A percentile compares a stretch with the other conserved stretches of the same genome.
Evolutionary conservation across 2,113 vertebrate species (phyloP).

Genomic region (Stictonetta naevosa): DNA sequence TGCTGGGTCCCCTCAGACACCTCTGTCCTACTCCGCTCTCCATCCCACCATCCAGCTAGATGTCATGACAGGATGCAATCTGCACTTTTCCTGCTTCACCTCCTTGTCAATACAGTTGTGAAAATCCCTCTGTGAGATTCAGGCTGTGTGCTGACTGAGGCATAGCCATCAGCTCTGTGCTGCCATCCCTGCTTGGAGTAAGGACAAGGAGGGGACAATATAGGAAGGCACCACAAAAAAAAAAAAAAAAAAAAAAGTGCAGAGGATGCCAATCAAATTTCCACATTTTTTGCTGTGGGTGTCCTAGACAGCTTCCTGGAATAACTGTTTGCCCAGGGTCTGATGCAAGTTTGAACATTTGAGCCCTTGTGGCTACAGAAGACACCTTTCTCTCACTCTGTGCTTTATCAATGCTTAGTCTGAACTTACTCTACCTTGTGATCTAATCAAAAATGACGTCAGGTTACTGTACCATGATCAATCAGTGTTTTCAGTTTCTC

Average conservation of each 20-base stretch:
- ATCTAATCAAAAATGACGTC: background rate
- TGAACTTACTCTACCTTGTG: background rate
- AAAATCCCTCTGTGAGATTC: background rate
- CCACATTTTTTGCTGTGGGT: background rate
- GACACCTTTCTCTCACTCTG: background rate
- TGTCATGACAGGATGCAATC: background rate
- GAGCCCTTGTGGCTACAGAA: background rate
- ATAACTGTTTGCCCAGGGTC: background rate
- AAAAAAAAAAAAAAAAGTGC: background rate
- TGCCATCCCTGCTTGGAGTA: background rate
- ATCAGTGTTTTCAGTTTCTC: background rate
- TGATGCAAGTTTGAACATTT: background rate
- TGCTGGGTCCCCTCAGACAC: background rate
- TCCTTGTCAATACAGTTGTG: background rate
- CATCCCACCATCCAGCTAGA: background rate
- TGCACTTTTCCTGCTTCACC: background rate
- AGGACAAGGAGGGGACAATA: background rate
- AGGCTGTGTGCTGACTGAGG: background rate
- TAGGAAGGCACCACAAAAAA: background rate
- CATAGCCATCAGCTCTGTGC: background rate
- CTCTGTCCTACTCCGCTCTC: background rate
- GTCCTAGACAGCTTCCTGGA: background rate
- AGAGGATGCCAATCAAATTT: background rate
- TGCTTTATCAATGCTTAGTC: background rate
- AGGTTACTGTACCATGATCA: background rate